Conservation (phyloP, 2,797 vertebrate genomes). For the Forpus xanthops region DNA sequence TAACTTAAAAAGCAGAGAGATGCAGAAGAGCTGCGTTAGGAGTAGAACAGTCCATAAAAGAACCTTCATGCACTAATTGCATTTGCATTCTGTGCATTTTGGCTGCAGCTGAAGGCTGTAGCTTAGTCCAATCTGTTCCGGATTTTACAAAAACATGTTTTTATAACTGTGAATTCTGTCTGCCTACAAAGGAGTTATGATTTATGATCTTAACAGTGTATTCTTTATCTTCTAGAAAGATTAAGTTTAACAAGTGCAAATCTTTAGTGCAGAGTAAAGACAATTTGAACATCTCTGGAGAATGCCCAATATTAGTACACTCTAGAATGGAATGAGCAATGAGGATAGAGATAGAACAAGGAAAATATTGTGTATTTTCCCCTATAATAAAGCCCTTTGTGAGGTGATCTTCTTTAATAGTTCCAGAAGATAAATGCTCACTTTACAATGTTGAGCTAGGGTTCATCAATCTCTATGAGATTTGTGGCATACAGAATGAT, state of each 20-base stretch:
- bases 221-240: background rate
- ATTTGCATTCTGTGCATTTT: background rate
- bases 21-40: background rate
- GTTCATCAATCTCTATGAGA: background rate
- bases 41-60: background rate
- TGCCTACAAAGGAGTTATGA: background rate
- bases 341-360: background rate
- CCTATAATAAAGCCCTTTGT: background rate
- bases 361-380: background rate
- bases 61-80: background rate
- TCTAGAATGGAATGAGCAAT: background rate
- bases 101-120: background rate
- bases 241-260: background rate
- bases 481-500: background rate
- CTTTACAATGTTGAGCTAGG: background rate
- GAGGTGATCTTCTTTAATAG: background rate
- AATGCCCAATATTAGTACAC: background rate
- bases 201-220: background rate
- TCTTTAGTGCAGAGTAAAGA: background rate
- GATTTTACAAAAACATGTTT: background rate
- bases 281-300: background rate
- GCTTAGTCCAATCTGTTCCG: background rate
- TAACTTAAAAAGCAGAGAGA: background rate
- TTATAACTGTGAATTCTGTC: background rate
- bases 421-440: background rate